Evolutionary conservation across 2,888 invertebrate species (phyloP), one percentile per base, ranked within the genome.

Genomic region (Volucella inflata): DNA sequence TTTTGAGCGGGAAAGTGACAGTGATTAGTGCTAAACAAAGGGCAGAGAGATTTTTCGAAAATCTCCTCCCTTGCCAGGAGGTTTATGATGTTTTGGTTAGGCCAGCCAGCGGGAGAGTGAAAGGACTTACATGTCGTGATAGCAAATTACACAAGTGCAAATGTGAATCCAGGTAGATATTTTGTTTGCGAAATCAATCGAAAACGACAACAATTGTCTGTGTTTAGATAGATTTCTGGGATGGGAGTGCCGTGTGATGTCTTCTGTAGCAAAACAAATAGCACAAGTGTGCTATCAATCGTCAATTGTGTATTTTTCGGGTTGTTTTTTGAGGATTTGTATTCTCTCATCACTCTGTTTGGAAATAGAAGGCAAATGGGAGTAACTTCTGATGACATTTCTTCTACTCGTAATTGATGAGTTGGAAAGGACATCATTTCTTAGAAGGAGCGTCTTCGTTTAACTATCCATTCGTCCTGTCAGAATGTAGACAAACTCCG

Each of bases 21-120:
- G 44, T 74, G 67, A 75, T 83, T 40, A 83, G 67, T 78, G 59
- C 44, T 68, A 16, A 21, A 83, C 82, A 83, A 83, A 68, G 72
- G 21, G 21, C 21, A 51, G 65, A 12, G 44, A 16, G 14, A n/a
- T 59, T 59, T 44, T 50, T 16, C 12, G 53, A 8, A 14, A 57
- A 10, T 38, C 51, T 40, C 12, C 40, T 55, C 65, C 67, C 78
- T 57, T 44, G 71, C 59, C 71, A 67, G 71, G 79, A 46, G 75
- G 55, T 60, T 65, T 42, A 80, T 53, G 70, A 55, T 67, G 75
- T 75, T 79, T 84, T 84, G 78, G 59, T 71, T 57, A 46, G 30
- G 53, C 44, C 40, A 51, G 67, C 9, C 59, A n/a, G 36, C 51
- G 74, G 75, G 62, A 46, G 14, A 50, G 62, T 42, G 14, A 48